Base-by-base conservation (phyloP, 2,113 vertebrate species). In the Xyrauchen texanus region DNA sequence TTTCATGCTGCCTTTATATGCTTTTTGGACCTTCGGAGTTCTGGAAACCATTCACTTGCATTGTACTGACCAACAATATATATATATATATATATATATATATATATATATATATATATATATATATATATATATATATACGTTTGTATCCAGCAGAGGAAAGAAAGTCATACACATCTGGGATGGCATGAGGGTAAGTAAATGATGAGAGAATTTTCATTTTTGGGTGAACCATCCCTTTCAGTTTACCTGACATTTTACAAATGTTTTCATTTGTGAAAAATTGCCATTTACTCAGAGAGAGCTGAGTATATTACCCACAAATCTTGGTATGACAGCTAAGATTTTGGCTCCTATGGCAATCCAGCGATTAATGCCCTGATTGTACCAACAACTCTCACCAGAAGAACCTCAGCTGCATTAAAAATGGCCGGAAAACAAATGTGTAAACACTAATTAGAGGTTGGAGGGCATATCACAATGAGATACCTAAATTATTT, bases 371-470 rank as follows among this genome's bases (percentile, higher is more conserved):
- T 53, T n/a, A 77, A 87, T 89, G 85, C 81, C 78, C 62, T 68
- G 82, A 76, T 49, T 55, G 16, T 86, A 87, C 85, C 84, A 60
- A 47, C 10, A 11, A 78, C 86, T 87, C 88, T 88, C 66, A 7
- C 15, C 72, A 76, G 71, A 83, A 66, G 68, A 73, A 82, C 82
- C 84, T 82, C 62, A 78, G 74, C 66, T 76, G 74, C 69, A 75
- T 64, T 76, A 80, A 83, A 85, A 88, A 81, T 81, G 77, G 78
- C 73, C 3, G 15, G 82, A 83, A 87, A 87, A 79, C 81, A 85
- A 82, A 89, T 89, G 86, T 90, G 86, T 87, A 88, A 89, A 88
- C 83, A 84, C 86, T 90, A 90, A 93, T 91, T 91, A 91, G 74
- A 21, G 70, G 60, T 55, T 65, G 68, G 7, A 77, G 85, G 75